phyloP scores from a whole-genome alignment of 2,113 vertebrate genomes.

The Ochotona princeps region DNA sequence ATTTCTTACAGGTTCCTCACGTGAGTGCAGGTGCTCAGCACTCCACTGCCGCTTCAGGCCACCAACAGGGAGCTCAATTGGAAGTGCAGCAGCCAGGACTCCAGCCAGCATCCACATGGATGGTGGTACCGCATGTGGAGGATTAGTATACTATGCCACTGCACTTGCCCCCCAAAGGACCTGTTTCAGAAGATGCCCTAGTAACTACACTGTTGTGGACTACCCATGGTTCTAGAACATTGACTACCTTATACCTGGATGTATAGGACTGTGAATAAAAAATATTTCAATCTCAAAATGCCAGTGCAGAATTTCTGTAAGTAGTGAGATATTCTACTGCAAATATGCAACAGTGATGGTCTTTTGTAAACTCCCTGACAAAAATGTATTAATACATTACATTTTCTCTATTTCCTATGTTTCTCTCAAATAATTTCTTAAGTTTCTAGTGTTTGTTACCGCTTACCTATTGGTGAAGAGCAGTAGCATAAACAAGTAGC shows the following conservation, averaged over 20 bases:
- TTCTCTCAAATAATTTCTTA: background rate
- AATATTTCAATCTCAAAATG: background rate
- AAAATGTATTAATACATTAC: background rate
- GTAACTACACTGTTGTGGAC: background rate
- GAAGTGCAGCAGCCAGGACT: no score
- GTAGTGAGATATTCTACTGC: background rate
- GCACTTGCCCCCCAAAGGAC: no score
- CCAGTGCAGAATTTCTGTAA: background rate
- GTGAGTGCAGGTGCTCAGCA: no score
- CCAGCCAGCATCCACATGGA: no score
- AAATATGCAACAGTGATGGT: background rate
- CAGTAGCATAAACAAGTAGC: background rate
- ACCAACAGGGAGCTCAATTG: no score
- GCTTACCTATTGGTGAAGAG: background rate
- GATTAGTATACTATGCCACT: no score
- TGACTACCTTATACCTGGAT: background rate
- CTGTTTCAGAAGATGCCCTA: background rate
- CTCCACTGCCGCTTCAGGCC: no score
- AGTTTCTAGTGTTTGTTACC: background rate
- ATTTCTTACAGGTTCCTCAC: no score
- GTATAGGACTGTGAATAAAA: background rate
- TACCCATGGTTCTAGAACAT: background rate
- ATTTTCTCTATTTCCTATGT: background rate
- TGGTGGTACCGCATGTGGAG: no score
- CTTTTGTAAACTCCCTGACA: slow-evolving; percentile 16